Evolutionary conservation across 2,888 invertebrate species (phyloP).

Genomic region (Drosophila mettleri): DNA sequence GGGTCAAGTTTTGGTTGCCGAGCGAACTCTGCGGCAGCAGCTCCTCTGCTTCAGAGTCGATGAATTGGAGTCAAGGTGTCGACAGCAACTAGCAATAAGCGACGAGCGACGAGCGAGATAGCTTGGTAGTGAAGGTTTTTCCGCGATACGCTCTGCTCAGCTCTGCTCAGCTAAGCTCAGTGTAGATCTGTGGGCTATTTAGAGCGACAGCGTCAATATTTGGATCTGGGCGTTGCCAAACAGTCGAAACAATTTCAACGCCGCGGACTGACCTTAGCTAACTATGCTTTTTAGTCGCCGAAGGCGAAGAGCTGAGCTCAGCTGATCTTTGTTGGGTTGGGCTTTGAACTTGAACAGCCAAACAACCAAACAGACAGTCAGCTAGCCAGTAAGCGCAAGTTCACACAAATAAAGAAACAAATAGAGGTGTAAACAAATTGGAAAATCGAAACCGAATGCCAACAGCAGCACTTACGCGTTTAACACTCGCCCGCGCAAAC

Average conservation of each 20-base stretch:
- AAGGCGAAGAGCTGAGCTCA: conserved; percentile 50
- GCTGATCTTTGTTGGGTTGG: conserved; percentile 74
- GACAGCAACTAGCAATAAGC: conserved; percentile 16
- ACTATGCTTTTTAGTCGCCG: conserved; percentile 42
- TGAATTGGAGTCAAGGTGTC: conserved; percentile 76
- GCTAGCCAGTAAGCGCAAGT: conserved; percentile 20
- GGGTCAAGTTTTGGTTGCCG: conserved; percentile 60
- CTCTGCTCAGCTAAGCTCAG: no score
- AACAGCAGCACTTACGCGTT: conserved; percentile 52
- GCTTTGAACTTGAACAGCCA: conserved; percentile 74
- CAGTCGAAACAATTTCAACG: conserved; percentile 67
- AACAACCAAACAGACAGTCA: conserved; percentile 22
- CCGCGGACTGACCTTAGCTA: conserved; percentile 74
- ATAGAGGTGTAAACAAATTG: conserved; percentile 53
- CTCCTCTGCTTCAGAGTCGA: conserved; percentile 36
- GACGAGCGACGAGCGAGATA: conserved; percentile 11
- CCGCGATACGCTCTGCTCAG: conserved; percentile 55
- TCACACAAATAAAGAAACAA: conserved; percentile 24
- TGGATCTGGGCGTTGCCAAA: conserved; percentile 76
- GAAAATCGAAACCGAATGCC: conserved; percentile 53
- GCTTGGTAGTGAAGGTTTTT: conserved; percentile 68
- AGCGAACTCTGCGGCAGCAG: conserved; percentile 18
- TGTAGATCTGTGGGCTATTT: conserved; percentile 69
- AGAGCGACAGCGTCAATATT: conserved; percentile 72
- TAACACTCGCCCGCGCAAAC: conserved; percentile 62